Base-by-base conservation (phyloP, 2,888 invertebrate genomes). In the Dryocosmus kuriphilus region DNA sequence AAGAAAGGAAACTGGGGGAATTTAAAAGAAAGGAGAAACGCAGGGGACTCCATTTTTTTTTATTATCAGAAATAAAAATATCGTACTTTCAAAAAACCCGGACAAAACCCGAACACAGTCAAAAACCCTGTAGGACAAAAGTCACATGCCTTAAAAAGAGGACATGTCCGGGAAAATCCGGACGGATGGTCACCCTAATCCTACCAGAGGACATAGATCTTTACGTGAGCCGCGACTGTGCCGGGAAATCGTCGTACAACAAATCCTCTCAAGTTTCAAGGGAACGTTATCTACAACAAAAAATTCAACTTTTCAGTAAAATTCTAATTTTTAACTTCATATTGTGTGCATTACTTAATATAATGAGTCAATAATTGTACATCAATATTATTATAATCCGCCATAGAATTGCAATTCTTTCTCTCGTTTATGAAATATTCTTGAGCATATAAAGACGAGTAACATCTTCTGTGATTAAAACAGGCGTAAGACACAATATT, bases 131-230 rank as follows among this genome's bases (percentile, higher is more conserved):
- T n/a, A n/a, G n/a, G n/a, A n/a, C n/a, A n/a, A n/a, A n/a, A n/a
- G n/a, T n/a, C n/a, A n/a, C n/a, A n/a, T n/a, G n/a, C n/a, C n/a
- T n/a, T n/a, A n/a, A n/a, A n/a, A n/a, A n/a, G n/a, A n/a, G n/a
- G n/a, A n/a, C n/a, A n/a, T n/a, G n/a, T n/a, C n/a, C n/a, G n/a
- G n/a, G n/a, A n/a, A n/a, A n/a, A n/a, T n/a, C n/a, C n/a, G n/a
- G n/a, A n/a, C n/a, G n/a, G n/a, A n/a, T n/a, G n/a, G n/a, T n/a
- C n/a, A n/a, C n/a, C n/a, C n/a, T n/a, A n/a, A n/a, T n/a, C n/a
- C 88, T 89, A 85, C 87, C 88, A 89, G 88, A 89, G 90, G 88
- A 89, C 87, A 88, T 82, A 78, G 78, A 78, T 80, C 76, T 57
- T 77, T 67, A 62, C 77, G 79, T 63, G 78, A 78, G 78, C 60